Base-by-base conservation (phyloP, 2,888 invertebrate genomes). In the Ecliptopera silaceata region DNA sequence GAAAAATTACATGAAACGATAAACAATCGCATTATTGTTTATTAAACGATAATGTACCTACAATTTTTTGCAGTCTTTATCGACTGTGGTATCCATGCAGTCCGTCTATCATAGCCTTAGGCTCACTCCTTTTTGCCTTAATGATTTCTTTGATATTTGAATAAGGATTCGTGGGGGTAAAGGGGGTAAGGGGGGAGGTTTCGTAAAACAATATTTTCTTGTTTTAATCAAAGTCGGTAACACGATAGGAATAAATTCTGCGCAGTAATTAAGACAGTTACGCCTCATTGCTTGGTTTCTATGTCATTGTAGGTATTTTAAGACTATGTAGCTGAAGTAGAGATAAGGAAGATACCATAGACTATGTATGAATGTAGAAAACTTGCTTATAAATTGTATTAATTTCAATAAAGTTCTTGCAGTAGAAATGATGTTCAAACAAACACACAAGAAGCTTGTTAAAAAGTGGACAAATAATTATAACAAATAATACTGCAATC, bases 131-230 rank as follows among this genome's bases (percentile, higher is more conserved):
- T 71, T 70, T 62, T 62, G 42, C 64, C 60, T 62, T 67, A 72
- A 72, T 64, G 63, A 72, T 71, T 77, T 74, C 77, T 77, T 77
- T 77, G 77, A 77, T 74, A 77, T 74, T 71, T 64, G 64, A 75
- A 65, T 67, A 72, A 72, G 70, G 74, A 69, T 70, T 65, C 63
- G 55, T 59, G 38, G 53, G 53, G 42, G 57, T 36, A 15, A 45
- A 34, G 56, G 51, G 62, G 53, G 59, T 12, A 10, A 36, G 15
- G 36, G 36, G 36, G 36, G 36, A 36, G 36, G 31, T 57, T 61
- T 63, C 54, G 66, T 64, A 63, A 66, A 66, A 64, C 64, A 66
- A 66, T 66, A 66, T 66, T 66, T 66, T 64, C 64, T 66, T 66
- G 63, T 63, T 66, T 66, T 66, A 66, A 66, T 64, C 63, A 64